Percentiles rank a stretch among this genome's conserved stretches.
Conservation (phyloP, 1,140 invertebrate genomes). For the Pentalonia nigronervosa region DNA sequence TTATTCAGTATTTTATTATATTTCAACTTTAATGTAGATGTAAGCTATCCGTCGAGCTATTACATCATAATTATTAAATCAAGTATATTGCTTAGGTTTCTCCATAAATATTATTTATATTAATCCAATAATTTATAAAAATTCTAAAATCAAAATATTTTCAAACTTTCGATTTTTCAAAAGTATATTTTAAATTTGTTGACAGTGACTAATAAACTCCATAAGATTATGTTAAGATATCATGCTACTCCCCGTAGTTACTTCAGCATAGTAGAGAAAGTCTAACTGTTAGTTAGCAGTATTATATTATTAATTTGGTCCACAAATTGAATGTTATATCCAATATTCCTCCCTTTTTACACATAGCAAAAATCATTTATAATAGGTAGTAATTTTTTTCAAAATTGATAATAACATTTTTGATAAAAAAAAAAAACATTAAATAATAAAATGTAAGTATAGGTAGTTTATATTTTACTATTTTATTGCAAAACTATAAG, state of each 20-base stretch:
- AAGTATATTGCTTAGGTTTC: background rate
- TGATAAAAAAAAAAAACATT: background rate
- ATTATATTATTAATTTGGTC: background rate
- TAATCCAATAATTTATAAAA: background rate
- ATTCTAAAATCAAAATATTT: background rate
- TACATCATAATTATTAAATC: background rate
- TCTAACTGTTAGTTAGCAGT: background rate
- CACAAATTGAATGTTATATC: background rate
- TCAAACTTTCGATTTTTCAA: background rate
- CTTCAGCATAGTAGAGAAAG: background rate
- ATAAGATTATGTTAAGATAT: constrained; percentile 20
- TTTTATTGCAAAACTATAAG: too few relatives aligned
- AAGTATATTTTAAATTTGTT: background rate
- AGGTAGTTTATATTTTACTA: too few relatives aligned
- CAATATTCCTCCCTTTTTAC: background rate
- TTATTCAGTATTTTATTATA: background rate
- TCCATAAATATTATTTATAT: background rate
- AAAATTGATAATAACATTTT: background rate
- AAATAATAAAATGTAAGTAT: too few relatives aligned
- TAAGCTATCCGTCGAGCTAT: background rate
- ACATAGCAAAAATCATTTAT: background rate
- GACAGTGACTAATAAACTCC: background rate
- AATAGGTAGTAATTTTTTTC: background rate
- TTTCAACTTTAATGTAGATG: background rate
- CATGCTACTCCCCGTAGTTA: background rate